phyloP scores from a whole-genome alignment of 2,113 vertebrate genomes.

The Paedocypris sp. region DNA sequence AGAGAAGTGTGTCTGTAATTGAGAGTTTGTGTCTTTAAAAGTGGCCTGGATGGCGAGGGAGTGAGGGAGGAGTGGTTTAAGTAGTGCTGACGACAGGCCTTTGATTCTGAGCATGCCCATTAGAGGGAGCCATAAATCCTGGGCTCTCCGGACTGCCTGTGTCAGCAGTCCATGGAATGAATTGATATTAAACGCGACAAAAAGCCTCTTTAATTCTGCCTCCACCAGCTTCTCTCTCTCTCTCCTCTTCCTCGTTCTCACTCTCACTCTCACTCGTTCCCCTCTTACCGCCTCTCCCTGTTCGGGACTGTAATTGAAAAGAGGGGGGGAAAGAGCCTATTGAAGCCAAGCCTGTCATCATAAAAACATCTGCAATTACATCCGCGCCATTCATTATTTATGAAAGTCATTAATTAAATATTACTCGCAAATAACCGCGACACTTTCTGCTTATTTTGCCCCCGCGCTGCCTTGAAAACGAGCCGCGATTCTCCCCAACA shows the following conservation, averaged over 20 bases:
- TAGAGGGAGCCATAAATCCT: slow-evolving; percentile 75
- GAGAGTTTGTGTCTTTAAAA: slow-evolving; percentile 19
- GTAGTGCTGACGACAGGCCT: slow-evolving; percentile 70
- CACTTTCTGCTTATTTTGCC: background rate
- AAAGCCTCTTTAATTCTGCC: slow-evolving; percentile 73
- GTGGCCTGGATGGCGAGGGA: slow-evolving; percentile 26
- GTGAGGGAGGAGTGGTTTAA: slow-evolving; percentile 36
- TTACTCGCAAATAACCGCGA: slow-evolving; percentile 45
- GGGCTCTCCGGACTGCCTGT: slow-evolving; percentile 62
- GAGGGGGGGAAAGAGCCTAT: slow-evolving; percentile 28
- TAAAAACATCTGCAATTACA: slow-evolving; percentile 37
- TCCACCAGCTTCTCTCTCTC: slow-evolving; percentile 45
- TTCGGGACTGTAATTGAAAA: slow-evolving; percentile 40
- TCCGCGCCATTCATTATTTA: slow-evolving; percentile 30
- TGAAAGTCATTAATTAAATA: slow-evolving; percentile 39
- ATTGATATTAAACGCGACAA: slow-evolving; percentile 76
- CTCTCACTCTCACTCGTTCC: slow-evolving; percentile 17
- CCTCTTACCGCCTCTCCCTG: slow-evolving; percentile 19
- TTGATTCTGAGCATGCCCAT: slow-evolving; percentile 66
- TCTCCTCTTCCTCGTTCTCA: slow-evolving; percentile 36
- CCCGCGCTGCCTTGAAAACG: slow-evolving; percentile 10
- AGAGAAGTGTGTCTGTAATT: slow-evolving; percentile 16
- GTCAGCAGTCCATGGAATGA: slow-evolving; percentile 77
- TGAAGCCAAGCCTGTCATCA: slow-evolving; percentile 12
- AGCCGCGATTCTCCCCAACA: background rate